A percentile compares a stretch with the other conserved stretches of the same genome.
Evolutionary conservation across 2,113 vertebrate genomes (phyloP).

Genomic region (Propithecus coquereli): DNA sequence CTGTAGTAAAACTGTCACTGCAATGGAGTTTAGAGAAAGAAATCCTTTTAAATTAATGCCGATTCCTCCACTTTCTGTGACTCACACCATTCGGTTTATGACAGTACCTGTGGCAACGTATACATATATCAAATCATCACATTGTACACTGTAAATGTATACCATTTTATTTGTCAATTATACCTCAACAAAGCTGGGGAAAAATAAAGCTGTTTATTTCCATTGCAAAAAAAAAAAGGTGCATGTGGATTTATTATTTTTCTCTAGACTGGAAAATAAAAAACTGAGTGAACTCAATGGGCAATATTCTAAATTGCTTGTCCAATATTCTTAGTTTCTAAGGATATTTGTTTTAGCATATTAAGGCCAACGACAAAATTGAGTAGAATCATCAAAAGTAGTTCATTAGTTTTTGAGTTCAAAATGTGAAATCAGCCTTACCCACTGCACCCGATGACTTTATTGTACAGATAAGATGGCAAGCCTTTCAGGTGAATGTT

Average conservation of each 20-base stretch:
- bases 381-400: not conserved
- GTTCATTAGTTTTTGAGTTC: not conserved
- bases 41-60: not conserved
- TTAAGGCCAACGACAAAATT: constrained; percentile 49
- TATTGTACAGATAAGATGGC: constrained; percentile 93
- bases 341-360: constrained; percentile 3
- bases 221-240: not conserved
- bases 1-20: not conserved
- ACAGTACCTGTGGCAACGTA: not conserved
- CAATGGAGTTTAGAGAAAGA: not conserved
- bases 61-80: not conserved
- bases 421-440: constrained; percentile 71
- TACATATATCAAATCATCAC: not conserved
- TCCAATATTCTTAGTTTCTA: not conserved
- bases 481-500: constrained; percentile 88
- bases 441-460: constrained; percentile 97
- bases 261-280: not conserved
- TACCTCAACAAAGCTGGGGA: not conserved
- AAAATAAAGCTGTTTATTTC: not conserved
- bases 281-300: not conserved
- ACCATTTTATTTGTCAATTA: not conserved
- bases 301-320: not conserved
- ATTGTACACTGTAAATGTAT: not conserved
- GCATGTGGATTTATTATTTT: not conserved
- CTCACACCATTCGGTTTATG: not conserved